These are phyloP conservation scores for Tromatobia lineatoria DNA, from an alignment of 2,888 invertebrate species.

Conservation along the genomic window DNA sequence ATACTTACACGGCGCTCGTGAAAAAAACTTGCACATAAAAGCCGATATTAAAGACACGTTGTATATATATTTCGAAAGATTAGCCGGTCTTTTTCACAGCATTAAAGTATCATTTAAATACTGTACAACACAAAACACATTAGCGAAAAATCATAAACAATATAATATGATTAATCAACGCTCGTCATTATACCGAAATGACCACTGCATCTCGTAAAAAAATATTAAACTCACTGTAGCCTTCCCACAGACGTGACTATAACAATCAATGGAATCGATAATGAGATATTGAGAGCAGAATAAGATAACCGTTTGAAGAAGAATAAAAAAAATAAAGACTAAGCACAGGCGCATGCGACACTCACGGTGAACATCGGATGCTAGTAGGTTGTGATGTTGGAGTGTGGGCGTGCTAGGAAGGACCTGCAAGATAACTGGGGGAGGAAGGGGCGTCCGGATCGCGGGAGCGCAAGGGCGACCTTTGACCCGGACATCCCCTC, in stretches of 20 bases:
- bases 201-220: no score
- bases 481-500: slow-evolving; percentile 77
- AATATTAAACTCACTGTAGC: background rate
- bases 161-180: no score
- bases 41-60: no score
- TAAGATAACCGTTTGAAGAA: slow-evolving; percentile 7
- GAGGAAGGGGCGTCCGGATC: slow-evolving; percentile 86
- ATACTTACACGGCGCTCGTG: no score
- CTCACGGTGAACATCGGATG: slow-evolving; percentile 85
- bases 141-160: no score
- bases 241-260: background rate
- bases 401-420: slow-evolving; percentile 87
- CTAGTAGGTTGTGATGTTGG: slow-evolving; percentile 84
- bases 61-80: no score
- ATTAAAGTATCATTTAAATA: no score
- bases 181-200: no score
- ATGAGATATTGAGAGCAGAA: slow-evolving; percentile 1
- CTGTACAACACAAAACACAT: no score
- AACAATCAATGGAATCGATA: background rate
- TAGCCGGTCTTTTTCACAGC: no score
- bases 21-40: no score
- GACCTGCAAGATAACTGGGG: slow-evolving; percentile 93
- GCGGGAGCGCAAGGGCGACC: slow-evolving; percentile 71
- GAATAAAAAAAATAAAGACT: slow-evolving; percentile 60
- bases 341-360: slow-evolving; percentile 83